phyloP scores from a whole-genome alignment of 2,888 invertebrate genomes.

The Harpalus rufipes region DNA sequence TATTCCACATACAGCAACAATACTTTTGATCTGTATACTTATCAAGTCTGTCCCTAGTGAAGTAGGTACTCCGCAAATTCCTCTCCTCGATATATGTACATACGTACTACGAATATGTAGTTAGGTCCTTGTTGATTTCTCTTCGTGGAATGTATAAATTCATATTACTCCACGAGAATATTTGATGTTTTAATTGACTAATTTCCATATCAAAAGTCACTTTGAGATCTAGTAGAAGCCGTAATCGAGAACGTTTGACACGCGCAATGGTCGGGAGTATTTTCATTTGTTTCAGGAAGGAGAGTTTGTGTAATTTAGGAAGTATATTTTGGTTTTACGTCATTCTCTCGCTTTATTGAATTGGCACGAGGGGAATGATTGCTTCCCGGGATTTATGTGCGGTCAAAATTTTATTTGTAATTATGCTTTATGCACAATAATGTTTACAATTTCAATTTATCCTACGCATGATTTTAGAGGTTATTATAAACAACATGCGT shows the following conservation, averaged over 20 bases:
- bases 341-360: neutral
- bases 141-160: conserved; percentile 11
- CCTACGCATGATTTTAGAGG: neutral
- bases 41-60: neutral
- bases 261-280: conserved; percentile 1
- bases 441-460: neutral
- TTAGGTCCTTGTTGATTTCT: neutral
- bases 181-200: conserved; percentile 59
- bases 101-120: too few relatives aligned
- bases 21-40: conserved; percentile 7
- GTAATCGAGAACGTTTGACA: conserved; percentile 38
- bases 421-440: neutral
- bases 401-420: neutral
- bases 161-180: conserved; percentile 35
- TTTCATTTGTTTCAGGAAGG: conserved; percentile 15
- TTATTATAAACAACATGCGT: too few relatives aligned
- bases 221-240: conserved; percentile 25
- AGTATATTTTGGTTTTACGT: neutral
- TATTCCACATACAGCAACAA: conserved; percentile 3
- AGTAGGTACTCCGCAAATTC: too few relatives aligned
- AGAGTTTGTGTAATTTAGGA: neutral
- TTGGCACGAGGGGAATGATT: neutral
- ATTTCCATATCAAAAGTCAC: conserved; percentile 61
- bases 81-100: too few relatives aligned
- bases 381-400: neutral